Percentiles rank a stretch among this genome's conserved stretches.
These are phyloP conservation scores for Ophion ventricosus DNA, from an alignment of 2,888 invertebrate genomes.

Conservation along the genomic window DNA sequence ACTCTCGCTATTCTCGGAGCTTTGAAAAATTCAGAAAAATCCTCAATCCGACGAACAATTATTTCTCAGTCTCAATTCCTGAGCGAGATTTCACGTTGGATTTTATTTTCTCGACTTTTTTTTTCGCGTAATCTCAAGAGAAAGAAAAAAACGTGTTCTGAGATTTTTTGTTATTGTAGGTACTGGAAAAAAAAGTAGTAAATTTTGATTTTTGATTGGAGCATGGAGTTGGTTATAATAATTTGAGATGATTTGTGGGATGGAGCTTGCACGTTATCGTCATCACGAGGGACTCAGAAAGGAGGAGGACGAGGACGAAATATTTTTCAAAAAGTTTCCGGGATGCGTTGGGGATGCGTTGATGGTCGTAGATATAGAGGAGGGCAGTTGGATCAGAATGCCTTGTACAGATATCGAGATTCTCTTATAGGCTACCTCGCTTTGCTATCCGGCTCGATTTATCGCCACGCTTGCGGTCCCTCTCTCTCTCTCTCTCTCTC, in stretches of 20 bases:
- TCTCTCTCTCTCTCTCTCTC: constrained; percentile 32
- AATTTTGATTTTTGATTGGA: background rate
- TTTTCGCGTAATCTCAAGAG: background rate
- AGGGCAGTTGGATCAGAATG: background rate
- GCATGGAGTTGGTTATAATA: background rate
- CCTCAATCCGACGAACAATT: background rate
- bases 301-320: background rate
- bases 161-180: background rate
- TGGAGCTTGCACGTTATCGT: background rate
- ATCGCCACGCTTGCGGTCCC: constrained; percentile 68
- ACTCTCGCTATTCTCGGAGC: background rate
- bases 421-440: constrained; percentile 44
- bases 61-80: background rate
- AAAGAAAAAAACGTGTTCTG: background rate
- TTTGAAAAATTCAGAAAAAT: background rate
- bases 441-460: constrained; percentile 68
- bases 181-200: background rate
- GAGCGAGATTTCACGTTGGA: background rate
- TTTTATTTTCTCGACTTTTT: background rate
- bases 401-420: constrained; percentile 1
- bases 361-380: background rate
- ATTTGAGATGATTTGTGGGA: background rate
- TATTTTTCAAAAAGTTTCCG: background rate
- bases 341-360: background rate
- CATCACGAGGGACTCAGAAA: background rate